phyloP scores from a whole-genome alignment of 2,113 vertebrate species.

The Ailurus styani region DNA sequence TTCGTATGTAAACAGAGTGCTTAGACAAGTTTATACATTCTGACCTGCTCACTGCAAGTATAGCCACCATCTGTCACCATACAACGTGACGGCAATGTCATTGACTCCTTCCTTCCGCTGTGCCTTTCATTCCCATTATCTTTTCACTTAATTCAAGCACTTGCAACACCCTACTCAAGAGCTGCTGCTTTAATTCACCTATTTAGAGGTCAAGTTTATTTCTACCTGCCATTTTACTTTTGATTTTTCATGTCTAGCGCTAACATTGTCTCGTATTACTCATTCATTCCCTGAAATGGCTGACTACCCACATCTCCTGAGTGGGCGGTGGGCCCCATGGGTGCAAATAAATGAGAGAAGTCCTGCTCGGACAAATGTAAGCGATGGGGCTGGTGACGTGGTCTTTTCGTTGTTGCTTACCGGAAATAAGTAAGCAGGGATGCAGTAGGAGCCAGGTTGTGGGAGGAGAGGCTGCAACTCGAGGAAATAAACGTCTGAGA shows the following conservation, averaged over 20 bases:
- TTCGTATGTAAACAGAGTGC: neutral
- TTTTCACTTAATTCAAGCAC: neutral
- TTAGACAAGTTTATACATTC: neutral
- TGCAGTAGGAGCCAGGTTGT: neutral
- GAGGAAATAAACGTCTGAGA: neutral
- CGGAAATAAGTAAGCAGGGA: neutral
- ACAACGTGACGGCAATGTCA: neutral
- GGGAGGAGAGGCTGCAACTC: neutral
- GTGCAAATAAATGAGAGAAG: neutral
- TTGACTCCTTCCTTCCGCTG: neutral
- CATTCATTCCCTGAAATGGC: neutral
- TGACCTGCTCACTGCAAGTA: neutral
- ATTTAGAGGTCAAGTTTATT: neutral
- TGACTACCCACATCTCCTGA: neutral
- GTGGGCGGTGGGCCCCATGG: fast-evolving
- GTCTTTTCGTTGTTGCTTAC: neutral
- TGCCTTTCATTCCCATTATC: neutral
- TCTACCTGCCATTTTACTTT: neutral
- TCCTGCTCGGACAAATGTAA: neutral
- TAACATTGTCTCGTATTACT: neutral
- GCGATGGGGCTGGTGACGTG: neutral
- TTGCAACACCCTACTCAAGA: neutral
- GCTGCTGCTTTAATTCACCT: neutral
- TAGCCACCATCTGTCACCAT: neutral
- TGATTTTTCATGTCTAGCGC: neutral